These are phyloP conservation scores for Blastomussa wellsi DNA, from an alignment of 92 coral and sea anemone species.

Conservation along the genomic window DNA sequence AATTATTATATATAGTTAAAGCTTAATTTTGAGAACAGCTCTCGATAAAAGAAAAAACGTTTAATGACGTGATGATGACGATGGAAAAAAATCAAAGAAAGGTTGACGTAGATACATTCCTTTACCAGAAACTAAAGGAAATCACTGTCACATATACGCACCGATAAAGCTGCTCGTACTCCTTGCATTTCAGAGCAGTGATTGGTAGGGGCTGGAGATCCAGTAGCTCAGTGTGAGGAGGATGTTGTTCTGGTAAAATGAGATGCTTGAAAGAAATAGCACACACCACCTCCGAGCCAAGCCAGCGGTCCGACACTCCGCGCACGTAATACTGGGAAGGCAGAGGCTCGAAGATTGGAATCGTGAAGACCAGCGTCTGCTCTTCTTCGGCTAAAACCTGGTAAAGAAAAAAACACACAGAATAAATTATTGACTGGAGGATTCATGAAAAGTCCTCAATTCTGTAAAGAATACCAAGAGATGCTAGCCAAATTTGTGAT, in stretches of 20 bases:
- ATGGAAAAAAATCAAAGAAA: no score
- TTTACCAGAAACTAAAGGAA: background rate
- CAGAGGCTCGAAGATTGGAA: slow-evolving; percentile 97
- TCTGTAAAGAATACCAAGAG: background rate
- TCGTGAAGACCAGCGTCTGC: slow-evolving; percentile 83
- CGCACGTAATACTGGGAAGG: slow-evolving; percentile 96
- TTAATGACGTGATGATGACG: no score
- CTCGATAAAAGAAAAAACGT: no score
- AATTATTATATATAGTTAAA: no score
- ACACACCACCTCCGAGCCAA: slow-evolving; percentile 95
- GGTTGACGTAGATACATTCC: background rate
- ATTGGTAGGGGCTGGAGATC: slow-evolving; percentile 96
- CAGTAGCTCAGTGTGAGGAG: slow-evolving; percentile 95
- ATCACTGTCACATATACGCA: background rate
- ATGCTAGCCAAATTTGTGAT: background rate
- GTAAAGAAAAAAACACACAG: background rate
- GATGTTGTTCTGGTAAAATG: slow-evolving; percentile 95
- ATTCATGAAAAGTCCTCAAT: background rate
- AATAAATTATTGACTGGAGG: background rate
- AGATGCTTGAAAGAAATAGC: slow-evolving; percentile 97
- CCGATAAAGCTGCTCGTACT: slow-evolving; percentile 80
- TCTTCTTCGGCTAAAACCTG: slow-evolving; percentile 86
- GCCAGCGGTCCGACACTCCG: slow-evolving; percentile 95
- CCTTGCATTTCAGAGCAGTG: slow-evolving; percentile 75
- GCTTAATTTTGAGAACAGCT: no score